phyloP scores from a whole-genome alignment of 2,113 vertebrate genomes.

The Oenanthe oenanthe region DNA sequence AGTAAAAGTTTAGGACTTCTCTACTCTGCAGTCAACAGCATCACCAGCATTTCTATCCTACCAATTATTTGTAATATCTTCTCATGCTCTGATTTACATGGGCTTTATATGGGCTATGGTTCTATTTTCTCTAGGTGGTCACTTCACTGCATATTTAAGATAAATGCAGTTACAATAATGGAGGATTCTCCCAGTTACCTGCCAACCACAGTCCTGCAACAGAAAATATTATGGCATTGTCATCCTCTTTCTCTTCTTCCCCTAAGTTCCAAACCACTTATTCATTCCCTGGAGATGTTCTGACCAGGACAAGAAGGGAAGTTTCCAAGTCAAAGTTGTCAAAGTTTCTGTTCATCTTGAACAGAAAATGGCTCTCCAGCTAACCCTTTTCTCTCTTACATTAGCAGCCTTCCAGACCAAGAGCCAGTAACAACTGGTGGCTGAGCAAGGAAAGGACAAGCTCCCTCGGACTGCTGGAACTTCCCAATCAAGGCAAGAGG shows the following conservation, averaged over 20 bases:
- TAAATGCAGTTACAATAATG: neutral
- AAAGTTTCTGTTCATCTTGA: neutral
- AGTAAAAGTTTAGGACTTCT: neutral
- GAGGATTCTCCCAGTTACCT: neutral
- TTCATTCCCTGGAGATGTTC: neutral
- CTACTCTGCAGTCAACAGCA: neutral
- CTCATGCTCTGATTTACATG: neutral
- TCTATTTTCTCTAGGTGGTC: neutral
- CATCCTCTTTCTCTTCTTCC: neutral
- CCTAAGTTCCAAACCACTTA: neutral
- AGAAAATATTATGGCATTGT: neutral
- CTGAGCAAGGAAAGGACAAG: conserved; percentile 40
- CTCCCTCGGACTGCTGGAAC: neutral
- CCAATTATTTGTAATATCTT: neutral
- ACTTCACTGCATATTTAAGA: neutral
- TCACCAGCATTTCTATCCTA: neutral
- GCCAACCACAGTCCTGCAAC: neutral
- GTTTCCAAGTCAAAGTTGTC: neutral
- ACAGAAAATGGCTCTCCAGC: conserved; percentile 4
- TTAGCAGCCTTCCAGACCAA: neutral
- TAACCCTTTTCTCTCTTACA: neutral
- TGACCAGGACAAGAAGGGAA: neutral
- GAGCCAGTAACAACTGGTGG: neutral
- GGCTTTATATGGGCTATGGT: neutral
- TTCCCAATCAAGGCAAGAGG: neutral